Evolutionary conservation across 2,888 invertebrate genomes (phyloP).

Genomic region (Entomobrya proxima): DNA sequence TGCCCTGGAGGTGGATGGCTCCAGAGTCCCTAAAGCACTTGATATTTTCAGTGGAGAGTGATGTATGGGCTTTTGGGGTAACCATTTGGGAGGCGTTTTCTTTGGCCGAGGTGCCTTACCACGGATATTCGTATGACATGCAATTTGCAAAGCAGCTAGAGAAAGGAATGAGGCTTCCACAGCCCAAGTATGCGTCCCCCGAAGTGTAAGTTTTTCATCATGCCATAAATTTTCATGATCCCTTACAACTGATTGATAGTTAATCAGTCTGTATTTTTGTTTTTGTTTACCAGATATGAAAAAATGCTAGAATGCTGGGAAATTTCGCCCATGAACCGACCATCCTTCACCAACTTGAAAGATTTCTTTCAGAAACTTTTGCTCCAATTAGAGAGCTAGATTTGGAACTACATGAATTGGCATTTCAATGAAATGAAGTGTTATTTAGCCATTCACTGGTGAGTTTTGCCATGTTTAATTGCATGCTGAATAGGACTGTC

Average conservation of each 20-base stretch:
- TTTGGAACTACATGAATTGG: too few relatives aligned
- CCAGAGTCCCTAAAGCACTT: conserved; percentile 40
- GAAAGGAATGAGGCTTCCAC: conserved; percentile 30
- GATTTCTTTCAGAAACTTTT: conserved; percentile 13
- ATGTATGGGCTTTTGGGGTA: conserved; percentile 49
- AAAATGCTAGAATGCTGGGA: conserved; percentile 40
- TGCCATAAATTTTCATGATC: neutral
- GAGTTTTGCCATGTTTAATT: too few relatives aligned
- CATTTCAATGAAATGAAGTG: too few relatives aligned
- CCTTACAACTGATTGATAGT: neutral
- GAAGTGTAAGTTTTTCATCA: conserved; percentile 16
- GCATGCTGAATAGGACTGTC: too few relatives aligned
- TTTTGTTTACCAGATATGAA: conserved; percentile 20
- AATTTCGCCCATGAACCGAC: neutral
- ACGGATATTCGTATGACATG: conserved; percentile 46
- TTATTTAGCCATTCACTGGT: too few relatives aligned
- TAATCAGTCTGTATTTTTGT: neutral
- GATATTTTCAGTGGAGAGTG: conserved; percentile 36
- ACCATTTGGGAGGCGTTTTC: conserved; percentile 57
- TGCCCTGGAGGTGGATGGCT: conserved; percentile 57
- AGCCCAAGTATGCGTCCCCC: conserved; percentile 12
- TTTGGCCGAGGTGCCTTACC: conserved; percentile 54
- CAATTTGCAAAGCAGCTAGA: neutral
- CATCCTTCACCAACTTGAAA: conserved; percentile 31
- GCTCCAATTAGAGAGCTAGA: neutral